Percentiles rank a stretch among this genome's conserved stretches.
These are phyloP conservation scores for Drosophila oshimai DNA, from an alignment of 1,140 invertebrate species.

Conservation along the genomic window DNA sequence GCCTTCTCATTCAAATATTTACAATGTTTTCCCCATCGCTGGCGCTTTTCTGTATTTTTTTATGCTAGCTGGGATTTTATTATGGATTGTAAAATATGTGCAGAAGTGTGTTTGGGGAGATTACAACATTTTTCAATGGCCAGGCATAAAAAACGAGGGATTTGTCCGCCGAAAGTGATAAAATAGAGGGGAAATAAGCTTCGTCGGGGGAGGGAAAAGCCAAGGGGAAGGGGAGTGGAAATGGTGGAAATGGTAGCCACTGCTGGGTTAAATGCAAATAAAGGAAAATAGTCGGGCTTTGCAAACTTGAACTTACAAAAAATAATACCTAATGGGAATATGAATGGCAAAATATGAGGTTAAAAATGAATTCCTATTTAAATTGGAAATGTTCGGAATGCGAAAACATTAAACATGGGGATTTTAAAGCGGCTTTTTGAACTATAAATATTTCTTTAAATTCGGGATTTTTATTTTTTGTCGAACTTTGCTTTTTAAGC, in stretches of 20 bases:
- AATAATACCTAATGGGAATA: conserved; percentile 11
- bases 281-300: not conserved
- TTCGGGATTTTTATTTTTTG: too few relatives aligned
- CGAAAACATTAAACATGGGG: conserved; percentile 17
- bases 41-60: not conserved
- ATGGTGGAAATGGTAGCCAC: not conserved
- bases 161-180: conserved; percentile 39
- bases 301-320: conserved; percentile 20
- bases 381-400: not conserved
- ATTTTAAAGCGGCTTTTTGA: not conserved
- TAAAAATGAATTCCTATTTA: conserved; percentile 5
- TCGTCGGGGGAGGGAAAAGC: not conserved
- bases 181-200: conserved; percentile 39
- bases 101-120: conserved; percentile 35
- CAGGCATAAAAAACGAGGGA: conserved; percentile 35
- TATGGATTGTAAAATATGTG: conserved; percentile 44
- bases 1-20: conserved; percentile 47
- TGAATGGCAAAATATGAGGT: conserved; percentile 18
- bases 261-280: conserved; percentile 16
- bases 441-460: not conserved
- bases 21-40: conserved; percentile 38
- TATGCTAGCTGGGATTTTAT: conserved; percentile 19
- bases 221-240: not conserved
- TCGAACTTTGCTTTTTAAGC: too few relatives aligned
- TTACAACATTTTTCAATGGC: conserved; percentile 40